These are phyloP conservation scores for Dione vanillae DNA, from an alignment of 2,888 invertebrate genomes.

Conservation along the genomic window DNA sequence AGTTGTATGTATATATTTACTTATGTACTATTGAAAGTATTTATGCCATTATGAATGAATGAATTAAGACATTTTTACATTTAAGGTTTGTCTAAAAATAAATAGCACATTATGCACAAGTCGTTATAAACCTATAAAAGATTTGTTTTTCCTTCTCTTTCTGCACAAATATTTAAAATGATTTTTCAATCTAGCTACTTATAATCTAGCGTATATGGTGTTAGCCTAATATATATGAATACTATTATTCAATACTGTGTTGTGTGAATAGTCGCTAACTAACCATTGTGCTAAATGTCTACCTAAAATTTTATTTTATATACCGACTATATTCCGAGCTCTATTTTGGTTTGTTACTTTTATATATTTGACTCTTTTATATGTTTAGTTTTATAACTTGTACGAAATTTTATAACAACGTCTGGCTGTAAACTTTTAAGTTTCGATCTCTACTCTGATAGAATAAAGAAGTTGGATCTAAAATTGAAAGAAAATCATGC, in stretches of 20 bases:
- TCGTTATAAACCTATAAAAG: neutral
- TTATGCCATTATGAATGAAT: too few relatives aligned
- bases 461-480: too few relatives aligned
- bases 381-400: neutral
- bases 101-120: too few relatives aligned
- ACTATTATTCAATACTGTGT: neutral
- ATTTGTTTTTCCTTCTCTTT: neutral
- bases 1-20: too few relatives aligned
- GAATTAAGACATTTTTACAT: too few relatives aligned
- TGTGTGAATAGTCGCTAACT: neutral
- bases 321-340: neutral
- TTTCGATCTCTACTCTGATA: too few relatives aligned
- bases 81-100: too few relatives aligned
- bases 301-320: neutral
- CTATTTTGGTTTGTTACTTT: neutral
- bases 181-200: too few relatives aligned
- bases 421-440: too few relatives aligned
- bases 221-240: neutral
- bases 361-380: neutral
- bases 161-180: too few relatives aligned
- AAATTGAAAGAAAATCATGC: too few relatives aligned
- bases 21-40: too few relatives aligned
- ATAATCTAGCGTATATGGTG: neutral
- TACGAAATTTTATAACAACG: neutral
- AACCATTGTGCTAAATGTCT: neutral